phyloP scores from a whole-genome alignment of 2,797 vertebrate species.

The Danio jaintianensis region DNA sequence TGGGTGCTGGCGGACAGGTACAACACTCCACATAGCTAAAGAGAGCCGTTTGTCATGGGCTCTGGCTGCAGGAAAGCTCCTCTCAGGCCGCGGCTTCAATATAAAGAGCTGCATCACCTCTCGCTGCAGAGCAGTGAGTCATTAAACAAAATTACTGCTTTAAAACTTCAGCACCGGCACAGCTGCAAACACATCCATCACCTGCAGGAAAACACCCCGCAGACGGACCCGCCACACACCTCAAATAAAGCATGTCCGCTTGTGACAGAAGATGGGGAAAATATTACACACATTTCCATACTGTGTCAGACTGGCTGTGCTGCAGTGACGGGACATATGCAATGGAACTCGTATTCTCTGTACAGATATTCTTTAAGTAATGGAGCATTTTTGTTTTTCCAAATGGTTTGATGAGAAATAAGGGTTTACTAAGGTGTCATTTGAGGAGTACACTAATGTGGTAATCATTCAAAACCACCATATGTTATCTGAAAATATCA shows the following conservation, averaged over 20 bases:
- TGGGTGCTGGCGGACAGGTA: slow-evolving; percentile 59
- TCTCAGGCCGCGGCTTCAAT: slow-evolving; percentile 54
- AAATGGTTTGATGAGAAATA: background rate
- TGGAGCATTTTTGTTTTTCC: background rate
- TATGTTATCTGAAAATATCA: background rate
- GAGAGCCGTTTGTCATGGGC: slow-evolving; percentile 68
- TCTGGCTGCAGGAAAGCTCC: slow-evolving; percentile 46
- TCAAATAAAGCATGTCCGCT: slow-evolving; percentile 52
- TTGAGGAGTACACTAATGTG: background rate
- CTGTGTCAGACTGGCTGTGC: slow-evolving; percentile 36
- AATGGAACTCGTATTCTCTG: slow-evolving; percentile 16
- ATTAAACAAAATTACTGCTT: slow-evolving; percentile 73
- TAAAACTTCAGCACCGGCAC: slow-evolving; percentile 64
- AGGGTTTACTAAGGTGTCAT: background rate
- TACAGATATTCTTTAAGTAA: slow-evolving; percentile 1
- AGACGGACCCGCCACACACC: slow-evolving; percentile 49
- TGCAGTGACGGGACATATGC: slow-evolving; percentile 21
- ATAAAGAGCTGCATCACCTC: slow-evolving; percentile 45
- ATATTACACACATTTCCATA: slow-evolving; percentile 60
- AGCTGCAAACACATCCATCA: slow-evolving; percentile 67
- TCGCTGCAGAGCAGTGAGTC: slow-evolving; percentile 60
- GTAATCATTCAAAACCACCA: background rate
- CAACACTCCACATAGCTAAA: slow-evolving; percentile 57
- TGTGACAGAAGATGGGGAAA: slow-evolving; percentile 63
- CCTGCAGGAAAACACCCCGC: slow-evolving; percentile 51